phyloP scores from a whole-genome alignment of 2,113 vertebrate species.

The Raja brachyura region DNA sequence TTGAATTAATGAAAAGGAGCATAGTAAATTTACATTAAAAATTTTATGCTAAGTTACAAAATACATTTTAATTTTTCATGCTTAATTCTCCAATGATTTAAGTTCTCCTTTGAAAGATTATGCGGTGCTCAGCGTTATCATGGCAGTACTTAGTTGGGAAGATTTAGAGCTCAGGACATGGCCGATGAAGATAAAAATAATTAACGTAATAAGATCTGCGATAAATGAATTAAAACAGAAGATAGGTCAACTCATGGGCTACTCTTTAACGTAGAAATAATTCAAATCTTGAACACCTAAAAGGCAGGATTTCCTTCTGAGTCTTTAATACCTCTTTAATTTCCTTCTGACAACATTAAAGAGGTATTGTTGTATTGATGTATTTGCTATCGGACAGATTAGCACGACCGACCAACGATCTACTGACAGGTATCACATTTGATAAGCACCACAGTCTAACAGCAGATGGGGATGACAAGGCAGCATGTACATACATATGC shows the following conservation, averaged over 20 bases:
- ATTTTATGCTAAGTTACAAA: neutral
- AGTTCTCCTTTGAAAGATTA: neutral
- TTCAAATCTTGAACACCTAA: slow-evolving; percentile 7
- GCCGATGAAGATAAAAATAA: neutral
- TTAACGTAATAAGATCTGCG: neutral
- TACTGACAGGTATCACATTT: neutral
- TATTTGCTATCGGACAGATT: neutral
- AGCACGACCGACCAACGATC: neutral
- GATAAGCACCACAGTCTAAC: neutral
- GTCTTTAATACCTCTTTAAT: too few relatives aligned
- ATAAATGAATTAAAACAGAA: neutral
- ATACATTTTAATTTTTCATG: neutral
- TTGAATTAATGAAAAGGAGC: neutral
- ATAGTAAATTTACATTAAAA: neutral
- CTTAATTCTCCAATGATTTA: neutral
- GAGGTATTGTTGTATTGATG: neutral
- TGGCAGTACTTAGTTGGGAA: neutral
- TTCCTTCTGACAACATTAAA: neutral
- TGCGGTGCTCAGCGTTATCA: neutral
- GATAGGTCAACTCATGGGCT: neutral
- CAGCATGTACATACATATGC: neutral
- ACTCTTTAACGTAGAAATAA: neutral
- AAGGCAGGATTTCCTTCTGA: neutral
- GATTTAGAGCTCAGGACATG: neutral
- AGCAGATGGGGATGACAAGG: neutral